Percentiles rank a stretch among this genome's conserved stretches.
phyloP scores from a whole-genome alignment of 2,797 vertebrate genomes.

The Cossypha dichroa region DNA sequence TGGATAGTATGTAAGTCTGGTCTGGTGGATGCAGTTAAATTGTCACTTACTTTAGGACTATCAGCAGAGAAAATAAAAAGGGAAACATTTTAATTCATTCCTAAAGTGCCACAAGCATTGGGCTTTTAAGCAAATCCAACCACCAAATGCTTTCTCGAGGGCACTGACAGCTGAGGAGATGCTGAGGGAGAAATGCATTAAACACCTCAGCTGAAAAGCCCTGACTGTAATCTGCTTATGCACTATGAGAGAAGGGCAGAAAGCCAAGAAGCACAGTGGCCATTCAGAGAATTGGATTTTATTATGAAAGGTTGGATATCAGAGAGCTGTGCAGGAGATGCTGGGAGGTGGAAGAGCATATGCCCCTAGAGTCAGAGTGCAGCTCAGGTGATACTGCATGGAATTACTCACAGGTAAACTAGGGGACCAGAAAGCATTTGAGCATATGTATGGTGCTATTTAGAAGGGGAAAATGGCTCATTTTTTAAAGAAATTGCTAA shows the following conservation, averaged over 20 bases:
- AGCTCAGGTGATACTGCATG: background rate
- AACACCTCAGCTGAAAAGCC: background rate
- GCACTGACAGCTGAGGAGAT: background rate
- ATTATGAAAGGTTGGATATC: background rate
- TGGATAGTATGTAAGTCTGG: background rate
- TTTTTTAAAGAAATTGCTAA: background rate
- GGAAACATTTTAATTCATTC: background rate
- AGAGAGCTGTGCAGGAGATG: background rate
- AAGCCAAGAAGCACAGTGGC: background rate
- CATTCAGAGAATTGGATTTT: background rate
- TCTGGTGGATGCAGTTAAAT: background rate
- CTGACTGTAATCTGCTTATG: background rate
- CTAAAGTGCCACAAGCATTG: background rate
- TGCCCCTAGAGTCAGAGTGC: background rate
- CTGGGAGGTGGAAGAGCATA: rapidly evolving
- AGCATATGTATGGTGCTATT: background rate
- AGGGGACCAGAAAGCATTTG: background rate
- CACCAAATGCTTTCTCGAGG: conserved; percentile 21
- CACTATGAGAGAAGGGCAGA: background rate
- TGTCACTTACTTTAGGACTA: background rate
- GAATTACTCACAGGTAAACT: background rate
- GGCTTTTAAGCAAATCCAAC: conserved; percentile 28
- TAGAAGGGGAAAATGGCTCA: background rate
- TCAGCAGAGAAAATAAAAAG: background rate
- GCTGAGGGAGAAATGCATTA: background rate